phyloP scores from a whole-genome alignment of 2,888 invertebrate species.

The Cephus sareptanus region DNA sequence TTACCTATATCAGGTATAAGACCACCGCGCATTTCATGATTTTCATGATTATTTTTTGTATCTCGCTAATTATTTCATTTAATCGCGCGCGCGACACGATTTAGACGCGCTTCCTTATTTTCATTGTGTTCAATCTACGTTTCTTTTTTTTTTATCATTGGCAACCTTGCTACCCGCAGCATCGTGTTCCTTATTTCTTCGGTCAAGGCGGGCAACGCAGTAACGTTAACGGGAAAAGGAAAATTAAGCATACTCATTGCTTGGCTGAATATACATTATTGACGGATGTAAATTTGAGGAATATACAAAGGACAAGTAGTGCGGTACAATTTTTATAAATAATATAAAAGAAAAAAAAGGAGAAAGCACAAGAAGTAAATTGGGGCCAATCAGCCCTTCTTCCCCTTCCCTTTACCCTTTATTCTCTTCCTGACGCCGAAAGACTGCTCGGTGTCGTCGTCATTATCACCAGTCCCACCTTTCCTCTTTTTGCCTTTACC shows the following conservation, averaged over 20 bases:
- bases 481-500: constrained; percentile 71
- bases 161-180: neutral
- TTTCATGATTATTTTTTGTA: neutral
- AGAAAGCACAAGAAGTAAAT: neutral
- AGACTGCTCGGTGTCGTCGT: constrained; percentile 85
- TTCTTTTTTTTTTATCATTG: neutral
- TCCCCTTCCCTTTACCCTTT: constrained; percentile 69
- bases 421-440: constrained; percentile 82
- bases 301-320: neutral
- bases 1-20: neutral
- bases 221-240: neutral
- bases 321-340: neutral
- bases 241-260: neutral
- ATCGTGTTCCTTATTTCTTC: neutral
- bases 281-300: neutral
- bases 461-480: constrained; percentile 69
- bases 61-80: neutral
- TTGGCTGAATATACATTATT: neutral
- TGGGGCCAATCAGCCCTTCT: constrained; percentile 36
- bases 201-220: neutral
- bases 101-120: neutral
- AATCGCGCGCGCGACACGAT: neutral
- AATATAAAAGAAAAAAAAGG: neutral
- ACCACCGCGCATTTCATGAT: neutral
- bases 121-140: neutral